Conservation (phyloP, 2,888 invertebrate genomes). For the Tiliacea citrago region DNA sequence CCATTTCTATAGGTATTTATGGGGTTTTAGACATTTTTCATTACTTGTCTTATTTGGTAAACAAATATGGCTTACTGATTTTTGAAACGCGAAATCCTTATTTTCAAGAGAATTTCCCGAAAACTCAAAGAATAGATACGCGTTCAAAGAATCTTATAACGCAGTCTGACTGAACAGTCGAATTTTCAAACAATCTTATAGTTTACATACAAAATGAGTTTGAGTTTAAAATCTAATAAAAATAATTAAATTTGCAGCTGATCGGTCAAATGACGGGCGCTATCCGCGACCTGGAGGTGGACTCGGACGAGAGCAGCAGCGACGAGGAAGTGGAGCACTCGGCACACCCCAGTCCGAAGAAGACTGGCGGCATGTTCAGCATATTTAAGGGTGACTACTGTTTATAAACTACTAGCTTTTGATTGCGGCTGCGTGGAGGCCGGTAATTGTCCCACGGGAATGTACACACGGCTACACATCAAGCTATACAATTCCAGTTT, state of each 20-base stretch:
- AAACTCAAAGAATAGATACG: neutral
- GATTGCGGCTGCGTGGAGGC: no score
- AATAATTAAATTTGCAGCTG: slow-evolving; percentile 80
- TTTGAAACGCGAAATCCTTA: neutral
- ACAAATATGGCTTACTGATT: neutral
- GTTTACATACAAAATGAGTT: neutral
- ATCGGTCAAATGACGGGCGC: slow-evolving; percentile 96
- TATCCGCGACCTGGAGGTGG: slow-evolving; percentile 95
- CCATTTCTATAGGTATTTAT: neutral
- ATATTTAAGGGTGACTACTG: slow-evolving; percentile 93
- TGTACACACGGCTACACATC: no score
- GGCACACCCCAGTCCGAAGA: slow-evolving; percentile 75
- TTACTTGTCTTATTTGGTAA: neutral
- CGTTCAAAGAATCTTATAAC: neutral
- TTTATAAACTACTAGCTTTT: neutral
- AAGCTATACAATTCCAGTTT: no score
- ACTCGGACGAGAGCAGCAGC: slow-evolving; percentile 93
- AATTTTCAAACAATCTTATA: no score
- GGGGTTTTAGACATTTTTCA: neutral
- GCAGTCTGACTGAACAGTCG: neutral
- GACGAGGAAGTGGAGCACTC: slow-evolving; percentile 90
- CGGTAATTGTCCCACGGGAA: no score
- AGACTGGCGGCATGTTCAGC: slow-evolving; percentile 93
- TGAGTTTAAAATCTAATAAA: neutral
- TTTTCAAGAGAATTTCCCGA: neutral